Base-by-base conservation (phyloP, 2,797 vertebrate species). In the Poecilia velifera region DNA sequence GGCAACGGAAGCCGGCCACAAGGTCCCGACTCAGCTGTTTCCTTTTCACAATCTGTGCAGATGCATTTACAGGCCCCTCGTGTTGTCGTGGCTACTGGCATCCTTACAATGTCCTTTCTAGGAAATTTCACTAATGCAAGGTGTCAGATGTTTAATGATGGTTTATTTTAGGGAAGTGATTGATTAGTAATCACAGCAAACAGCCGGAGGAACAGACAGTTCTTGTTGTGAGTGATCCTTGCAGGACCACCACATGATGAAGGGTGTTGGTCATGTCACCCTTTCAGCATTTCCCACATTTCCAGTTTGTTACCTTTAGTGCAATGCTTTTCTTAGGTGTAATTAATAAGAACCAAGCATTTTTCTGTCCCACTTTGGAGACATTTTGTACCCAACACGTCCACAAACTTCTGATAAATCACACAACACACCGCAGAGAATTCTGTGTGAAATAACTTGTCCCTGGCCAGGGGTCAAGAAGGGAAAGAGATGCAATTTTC, bases 11-110 rank as follows among this genome's bases (percentile, higher is more conserved):
- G 77, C 79, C 66, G 70, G 43, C 77, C 77, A 51, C 22, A 68
- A 70, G 64, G 28, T 68, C 79, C 86, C 53, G 6, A 53, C 81
- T 81, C 86, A 85, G 86, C 76, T 73, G 82, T 77, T 88, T 81
- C 82, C 66, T 80, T 84, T 83, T 62, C 34, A 84, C 77, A 79
- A 80, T 78, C 64, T 6, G 7, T 51, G 46, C 31, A 2, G 68
- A 76, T 72, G 77, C 53, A 74, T 72, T 81, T 80, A 80, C 79
- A 57, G 75, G 71, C 20, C 73, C 8, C 83, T 86, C 76, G 76
- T 76, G 84, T 90, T 82, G 87, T 0, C n/a, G 46, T 72, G 64
- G 41, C 72, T 51, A 39, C 14, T 51, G 13, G 79, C 5, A 34
- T 78, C 72, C 53, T 74, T 31, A 62, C 36, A 79, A 43, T 0